phyloP scores from a whole-genome alignment of 2,797 vertebrate species.

The Mallotus villosus region DNA sequence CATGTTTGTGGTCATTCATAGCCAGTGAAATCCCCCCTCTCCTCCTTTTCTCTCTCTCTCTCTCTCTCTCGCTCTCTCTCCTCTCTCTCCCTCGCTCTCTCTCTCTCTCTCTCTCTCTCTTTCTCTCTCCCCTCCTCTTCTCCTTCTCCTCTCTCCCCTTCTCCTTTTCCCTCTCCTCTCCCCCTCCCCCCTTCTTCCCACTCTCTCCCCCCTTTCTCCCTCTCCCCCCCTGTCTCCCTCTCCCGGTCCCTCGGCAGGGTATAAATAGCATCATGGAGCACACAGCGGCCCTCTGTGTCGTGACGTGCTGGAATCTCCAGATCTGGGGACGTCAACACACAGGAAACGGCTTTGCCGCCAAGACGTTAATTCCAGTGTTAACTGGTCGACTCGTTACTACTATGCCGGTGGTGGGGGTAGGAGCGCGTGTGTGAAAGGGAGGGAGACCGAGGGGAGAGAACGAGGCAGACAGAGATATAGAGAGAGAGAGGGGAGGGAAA shows the following conservation, averaged over 20 bases:
- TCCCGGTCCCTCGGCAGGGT: slow-evolving; percentile 55
- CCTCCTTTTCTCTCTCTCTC: neutral
- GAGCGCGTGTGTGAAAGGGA: slow-evolving; percentile 7
- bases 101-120: slow-evolving; percentile 8
- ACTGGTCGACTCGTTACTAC: slow-evolving; percentile 47
- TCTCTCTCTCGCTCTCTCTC: too few relatives aligned
- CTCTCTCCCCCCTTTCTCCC: slow-evolving; percentile 7
- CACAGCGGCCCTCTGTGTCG: slow-evolving; percentile 64
- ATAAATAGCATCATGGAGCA: slow-evolving; percentile 67
- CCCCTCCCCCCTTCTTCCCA: too few relatives aligned
- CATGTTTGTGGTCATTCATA: slow-evolving; percentile 43
- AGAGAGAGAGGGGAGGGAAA: neutral
- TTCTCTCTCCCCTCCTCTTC: slow-evolving; percentile 5
- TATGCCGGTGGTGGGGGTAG: slow-evolving; percentile 44
- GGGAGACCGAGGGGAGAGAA: neutral
- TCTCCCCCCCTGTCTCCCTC: slow-evolving; percentile 3
- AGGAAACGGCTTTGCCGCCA: slow-evolving; percentile 71
- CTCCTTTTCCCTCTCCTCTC: slow-evolving; percentile 17
- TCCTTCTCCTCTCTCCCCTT: neutral
- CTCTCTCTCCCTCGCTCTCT: neutral
- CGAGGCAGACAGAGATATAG: neutral
- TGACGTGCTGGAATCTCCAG: slow-evolving; percentile 56
- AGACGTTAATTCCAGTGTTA: slow-evolving; percentile 60
- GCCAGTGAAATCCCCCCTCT: slow-evolving; percentile 37
- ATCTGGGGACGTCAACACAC: slow-evolving; percentile 63